Conservation (phyloP, 2,113 vertebrate genomes). For the Cairina moschata region DNA sequence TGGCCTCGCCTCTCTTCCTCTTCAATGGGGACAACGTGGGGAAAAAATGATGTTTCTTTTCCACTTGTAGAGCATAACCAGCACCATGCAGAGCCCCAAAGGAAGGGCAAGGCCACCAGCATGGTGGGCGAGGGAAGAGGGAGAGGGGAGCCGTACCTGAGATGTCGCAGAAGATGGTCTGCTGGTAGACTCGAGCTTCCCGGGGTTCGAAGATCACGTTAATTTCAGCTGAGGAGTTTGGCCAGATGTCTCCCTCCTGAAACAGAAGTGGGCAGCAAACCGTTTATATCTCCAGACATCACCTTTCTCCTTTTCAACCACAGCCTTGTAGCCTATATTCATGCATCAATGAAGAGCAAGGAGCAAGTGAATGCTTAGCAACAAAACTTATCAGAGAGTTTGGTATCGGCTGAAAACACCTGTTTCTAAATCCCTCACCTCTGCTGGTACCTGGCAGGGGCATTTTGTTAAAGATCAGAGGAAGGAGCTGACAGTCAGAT, state of each 20-base stretch:
- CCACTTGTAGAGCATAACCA: not conserved
- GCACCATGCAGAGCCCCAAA: not conserved
- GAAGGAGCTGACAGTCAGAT: not conserved
- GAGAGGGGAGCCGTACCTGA: constrained; percentile 77
- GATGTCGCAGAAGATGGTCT: constrained; percentile 84
- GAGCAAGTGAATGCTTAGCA: not conserved
- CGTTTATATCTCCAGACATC: not conserved
- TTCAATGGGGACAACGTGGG: not conserved
- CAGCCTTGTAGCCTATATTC: not conserved
- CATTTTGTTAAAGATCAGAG: not conserved
- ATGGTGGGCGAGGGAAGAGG: not conserved
- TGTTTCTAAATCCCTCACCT: not conserved
- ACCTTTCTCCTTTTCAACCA: not conserved
- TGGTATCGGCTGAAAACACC: not conserved
- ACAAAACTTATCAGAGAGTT: not conserved
- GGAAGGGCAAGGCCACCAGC: not conserved
- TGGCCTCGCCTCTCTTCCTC: not conserved
- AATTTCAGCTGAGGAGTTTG: constrained; percentile 79
- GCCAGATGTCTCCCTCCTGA: constrained; percentile 87
- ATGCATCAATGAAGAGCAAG: not conserved
- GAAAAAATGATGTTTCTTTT: not conserved
- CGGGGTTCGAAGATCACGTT: constrained; percentile 82
- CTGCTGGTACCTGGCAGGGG: not conserved
- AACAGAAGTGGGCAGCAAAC: constrained; percentile 36
- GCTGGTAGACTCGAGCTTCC: constrained; percentile 81